These are phyloP conservation scores for Mystacides longicornis DNA, from an alignment of 2,888 invertebrate genomes.

Conservation along the genomic window DNA sequence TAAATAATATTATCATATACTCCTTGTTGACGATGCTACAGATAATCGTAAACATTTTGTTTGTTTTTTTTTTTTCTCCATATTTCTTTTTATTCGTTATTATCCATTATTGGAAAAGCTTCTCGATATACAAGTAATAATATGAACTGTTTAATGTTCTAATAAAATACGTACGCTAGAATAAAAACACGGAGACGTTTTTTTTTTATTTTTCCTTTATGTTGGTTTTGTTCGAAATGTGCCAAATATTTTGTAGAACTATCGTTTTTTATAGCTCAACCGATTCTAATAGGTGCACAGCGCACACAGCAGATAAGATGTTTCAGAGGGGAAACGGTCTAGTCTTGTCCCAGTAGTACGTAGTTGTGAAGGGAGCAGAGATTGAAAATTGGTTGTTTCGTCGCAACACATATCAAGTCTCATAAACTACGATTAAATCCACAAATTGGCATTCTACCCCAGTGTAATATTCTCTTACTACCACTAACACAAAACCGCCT, in stretches of 20 bases:
- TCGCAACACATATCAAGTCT: slow-evolving; percentile 14
- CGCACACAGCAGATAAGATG: too few relatives aligned
- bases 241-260: background rate
- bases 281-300: too few relatives aligned
- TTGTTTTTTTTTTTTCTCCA: background rate
- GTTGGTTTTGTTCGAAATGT: slow-evolving; percentile 1
- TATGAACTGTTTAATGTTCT: background rate
- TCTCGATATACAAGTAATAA: too few relatives aligned
- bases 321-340: too few relatives aligned
- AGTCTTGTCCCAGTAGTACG: too few relatives aligned
- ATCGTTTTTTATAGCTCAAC: too few relatives aligned
- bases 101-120: slow-evolving; percentile 1
- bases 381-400: slow-evolving; percentile 14
- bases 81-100: background rate
- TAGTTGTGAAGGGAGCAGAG: background rate
- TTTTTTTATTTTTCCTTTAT: too few relatives aligned
- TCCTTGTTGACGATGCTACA: too few relatives aligned
- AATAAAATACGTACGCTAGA: background rate
- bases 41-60: slow-evolving; percentile 1
- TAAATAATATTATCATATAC: too few relatives aligned
- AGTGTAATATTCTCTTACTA: background rate
- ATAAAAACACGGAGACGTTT: background rate
- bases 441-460: slow-evolving; percentile 13
- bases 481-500: too few relatives aligned
- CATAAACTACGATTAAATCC: slow-evolving; percentile 17